Percentiles rank a stretch among this genome's conserved stretches.
These are phyloP conservation scores for Heliconius melpomene DNA, from an alignment of 1,140 invertebrate species.

Conservation along the genomic window DNA sequence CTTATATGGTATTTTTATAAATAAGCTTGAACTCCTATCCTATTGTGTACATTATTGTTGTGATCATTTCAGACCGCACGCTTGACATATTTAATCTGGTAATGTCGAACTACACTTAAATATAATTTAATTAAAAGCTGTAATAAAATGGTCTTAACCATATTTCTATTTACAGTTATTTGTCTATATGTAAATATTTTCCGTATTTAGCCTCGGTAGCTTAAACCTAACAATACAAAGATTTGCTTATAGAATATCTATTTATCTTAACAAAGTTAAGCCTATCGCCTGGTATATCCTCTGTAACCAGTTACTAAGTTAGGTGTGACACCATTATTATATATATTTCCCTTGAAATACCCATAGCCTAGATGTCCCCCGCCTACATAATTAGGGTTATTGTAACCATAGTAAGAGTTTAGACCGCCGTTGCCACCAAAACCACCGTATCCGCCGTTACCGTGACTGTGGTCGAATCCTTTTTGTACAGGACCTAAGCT, in stretches of 20 bases:
- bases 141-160: neutral
- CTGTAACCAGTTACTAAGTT: slow-evolving; percentile 72
- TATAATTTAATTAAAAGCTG: neutral
- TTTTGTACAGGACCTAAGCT: neutral
- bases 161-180: too few species aligned
- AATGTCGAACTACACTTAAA: too few species aligned
- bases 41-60: too few species aligned
- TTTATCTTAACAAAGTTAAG: neutral
- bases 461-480: slow-evolving; percentile 23
- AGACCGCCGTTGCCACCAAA: slow-evolving; percentile 68
- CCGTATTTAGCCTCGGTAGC: neutral
- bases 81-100: too few species aligned
- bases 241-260: neutral
- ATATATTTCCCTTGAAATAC: slow-evolving; percentile 68
- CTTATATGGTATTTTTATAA: too few species aligned
- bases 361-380: slow-evolving; percentile 69
- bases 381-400: slow-evolving; percentile 64
- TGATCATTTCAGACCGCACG: too few species aligned
- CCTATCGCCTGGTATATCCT: slow-evolving; percentile 60
- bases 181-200: too few species aligned
- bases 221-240: neutral
- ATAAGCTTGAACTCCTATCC: too few species aligned
- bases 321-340: slow-evolving; percentile 65
- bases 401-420: slow-evolving; percentile 69
- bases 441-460: slow-evolving; percentile 67